Base-by-base conservation (phyloP, 2,113 vertebrate species). In the Pavo muticus region DNA sequence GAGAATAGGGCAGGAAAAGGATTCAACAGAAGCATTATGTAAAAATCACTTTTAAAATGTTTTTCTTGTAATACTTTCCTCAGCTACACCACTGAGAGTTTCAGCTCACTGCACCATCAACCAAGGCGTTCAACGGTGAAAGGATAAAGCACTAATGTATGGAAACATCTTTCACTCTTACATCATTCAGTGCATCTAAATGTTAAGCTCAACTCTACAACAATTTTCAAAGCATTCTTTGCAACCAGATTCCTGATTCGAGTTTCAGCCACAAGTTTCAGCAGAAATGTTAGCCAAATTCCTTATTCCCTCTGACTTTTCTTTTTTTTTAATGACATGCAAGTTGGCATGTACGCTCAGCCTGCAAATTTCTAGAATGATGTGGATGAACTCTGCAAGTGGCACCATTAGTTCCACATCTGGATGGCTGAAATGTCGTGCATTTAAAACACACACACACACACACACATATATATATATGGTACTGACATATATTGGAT, bases 211-310 rank as follows among this genome's bases (percentile, higher is more conserved):
- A 91, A 19, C 8, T 9, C 64, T 40, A 37, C 50, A 39, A 32
- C 6, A 47, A 50, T 4, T 48, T 4, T 39, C 56, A 2, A 70
- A 88, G 56, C 8, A 13, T 44, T 72, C 87, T 82, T 92, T 88
- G 56, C 57, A 73, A 81, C 2, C 47, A 84, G 69, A 69, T 93
- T 93, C 83, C 87, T 84, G 84, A 86, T 90, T 90, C 65, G 69
- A 84, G 80, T 69, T 84, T 87, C 76, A 64, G 84, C 16, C 84
- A 84, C 37, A 69, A 30, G 78, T 45, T 87, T 82, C 4, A 6
- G 91, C 67, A 87, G 89, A 84, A 94, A 92, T 8, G 54, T 0
- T 11, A 94, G 64, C 78, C 78, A 93, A 93, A 63, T 63, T 87
- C 93, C 78, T 93, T 84, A 67, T 57, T 75, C 40, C 59, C 59